Percentiles rank a stretch among this genome's conserved stretches.
These are phyloP conservation scores for Brachyhypopomus gauderio DNA, from an alignment of 2,113 vertebrate genomes.

Conservation along the genomic window DNA sequence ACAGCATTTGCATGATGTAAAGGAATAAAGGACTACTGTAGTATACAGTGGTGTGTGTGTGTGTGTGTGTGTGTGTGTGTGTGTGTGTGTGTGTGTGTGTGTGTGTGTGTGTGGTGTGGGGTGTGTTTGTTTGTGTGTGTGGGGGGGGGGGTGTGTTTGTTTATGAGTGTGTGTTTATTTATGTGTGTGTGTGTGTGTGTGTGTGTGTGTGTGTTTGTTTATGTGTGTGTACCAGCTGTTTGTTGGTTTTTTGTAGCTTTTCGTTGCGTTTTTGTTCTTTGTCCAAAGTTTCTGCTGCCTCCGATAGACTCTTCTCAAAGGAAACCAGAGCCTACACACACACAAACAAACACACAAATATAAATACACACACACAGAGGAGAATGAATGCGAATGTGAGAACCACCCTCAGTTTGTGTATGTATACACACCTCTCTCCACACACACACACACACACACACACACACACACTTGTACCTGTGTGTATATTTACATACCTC, in stretches of 20 bases:
- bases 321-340: conserved; percentile 63
- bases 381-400: background rate
- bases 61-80: background rate
- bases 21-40: background rate
- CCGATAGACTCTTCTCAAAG: conserved; percentile 69
- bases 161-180: conserved; percentile 18
- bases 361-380: conserved; percentile 31
- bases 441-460: too few relatives aligned
- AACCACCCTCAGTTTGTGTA: too few relatives aligned
- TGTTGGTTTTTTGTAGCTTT: conserved; percentile 61
- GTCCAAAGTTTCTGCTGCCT: conserved; percentile 66
- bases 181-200: conserved; percentile 6
- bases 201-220: conserved; percentile 12
- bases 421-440: too few relatives aligned
- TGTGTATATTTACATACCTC: too few relatives aligned
- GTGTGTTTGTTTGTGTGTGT: conserved; percentile 13
- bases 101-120: conserved; percentile 12
- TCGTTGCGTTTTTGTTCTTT: conserved; percentile 65
- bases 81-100: conserved; percentile 12
- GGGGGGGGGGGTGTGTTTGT: too few relatives aligned
- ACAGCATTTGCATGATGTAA: too few relatives aligned
- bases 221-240: conserved; percentile 65
- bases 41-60: too few relatives aligned
- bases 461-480: too few relatives aligned
- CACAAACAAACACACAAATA: too few relatives aligned